Percentiles rank a stretch among this genome's conserved stretches.
These are phyloP conservation scores for Pampusana beccarii DNA, from an alignment of 2,113 vertebrate genomes.

Conservation along the genomic window DNA sequence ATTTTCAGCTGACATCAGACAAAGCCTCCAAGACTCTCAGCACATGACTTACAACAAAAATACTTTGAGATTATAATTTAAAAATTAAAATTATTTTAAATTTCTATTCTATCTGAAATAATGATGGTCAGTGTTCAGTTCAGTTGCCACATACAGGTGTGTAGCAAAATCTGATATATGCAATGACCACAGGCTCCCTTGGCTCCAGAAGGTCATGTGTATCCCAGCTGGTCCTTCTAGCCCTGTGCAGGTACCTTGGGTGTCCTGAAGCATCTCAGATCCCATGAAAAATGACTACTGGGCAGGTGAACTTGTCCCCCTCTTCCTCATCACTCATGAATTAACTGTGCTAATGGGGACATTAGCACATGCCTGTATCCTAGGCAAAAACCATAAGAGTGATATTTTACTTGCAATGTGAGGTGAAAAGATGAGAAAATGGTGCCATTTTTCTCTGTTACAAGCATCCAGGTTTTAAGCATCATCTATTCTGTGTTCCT, in stretches of 20 bases:
- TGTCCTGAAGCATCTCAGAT: not conserved
- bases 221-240: not conserved
- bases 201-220: not conserved
- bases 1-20: not conserved
- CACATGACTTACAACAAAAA: not conserved
- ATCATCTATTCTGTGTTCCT: not conserved
- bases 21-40: not conserved
- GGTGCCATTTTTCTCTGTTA: not conserved
- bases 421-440: not conserved
- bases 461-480: not conserved
- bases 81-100: not conserved
- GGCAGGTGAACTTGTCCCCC: not conserved
- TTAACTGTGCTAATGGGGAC: not conserved
- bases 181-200: rapidly evolving
- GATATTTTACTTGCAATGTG: not conserved
- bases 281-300: not conserved
- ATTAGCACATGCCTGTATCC: not conserved
- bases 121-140: not conserved
- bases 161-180: not conserved
- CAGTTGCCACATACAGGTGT: not conserved
- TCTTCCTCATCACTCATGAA: not conserved
- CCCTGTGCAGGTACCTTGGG: not conserved
- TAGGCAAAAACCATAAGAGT: not conserved
- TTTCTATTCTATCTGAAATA: not conserved
- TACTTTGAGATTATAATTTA: not conserved